These are phyloP conservation scores for Cosmopolites sordidus DNA, from an alignment of 2,888 invertebrate species.

Conservation along the genomic window DNA sequence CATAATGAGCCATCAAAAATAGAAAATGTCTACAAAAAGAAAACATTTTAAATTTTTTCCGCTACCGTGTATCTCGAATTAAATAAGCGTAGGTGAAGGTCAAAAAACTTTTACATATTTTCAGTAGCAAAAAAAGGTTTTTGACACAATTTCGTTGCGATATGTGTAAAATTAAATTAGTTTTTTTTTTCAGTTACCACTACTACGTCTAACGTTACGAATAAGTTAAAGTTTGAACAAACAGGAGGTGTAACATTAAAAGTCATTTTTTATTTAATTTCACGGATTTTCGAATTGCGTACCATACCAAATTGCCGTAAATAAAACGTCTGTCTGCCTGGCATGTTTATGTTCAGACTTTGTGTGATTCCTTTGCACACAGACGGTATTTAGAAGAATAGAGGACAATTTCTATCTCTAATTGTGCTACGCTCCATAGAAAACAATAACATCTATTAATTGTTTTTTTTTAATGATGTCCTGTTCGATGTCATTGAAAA, in stretches of 20 bases:
- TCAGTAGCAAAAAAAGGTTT: too few relatives aligned
- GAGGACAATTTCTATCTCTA: not conserved
- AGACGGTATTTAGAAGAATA: not conserved
- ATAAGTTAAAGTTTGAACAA: too few relatives aligned
- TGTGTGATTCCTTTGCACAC: constrained; percentile 1
- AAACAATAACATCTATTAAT: constrained; percentile 2
- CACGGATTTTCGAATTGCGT: not conserved
- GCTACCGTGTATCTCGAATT: too few relatives aligned
- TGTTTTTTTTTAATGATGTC: not conserved
- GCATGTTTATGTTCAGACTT: not conserved
- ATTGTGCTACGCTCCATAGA: not conserved
- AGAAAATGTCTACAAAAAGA: too few relatives aligned
- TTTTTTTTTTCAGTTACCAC: too few relatives aligned
- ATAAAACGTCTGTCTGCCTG: not conserved
- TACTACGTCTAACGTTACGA: too few relatives aligned
- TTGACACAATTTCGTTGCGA: too few relatives aligned
- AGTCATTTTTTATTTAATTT: constrained; percentile 1
- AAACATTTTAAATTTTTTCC: too few relatives aligned
- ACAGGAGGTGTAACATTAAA: not conserved
- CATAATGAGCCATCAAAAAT: too few relatives aligned
- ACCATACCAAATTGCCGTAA: not conserved
- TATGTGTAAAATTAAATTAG: too few relatives aligned
- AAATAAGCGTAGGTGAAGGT: too few relatives aligned
- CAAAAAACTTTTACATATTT: too few relatives aligned
- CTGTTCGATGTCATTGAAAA: not conserved